Evolutionary conservation across 2,797 vertebrate genomes (phyloP).

Genomic region (Arctocebus calabarensis): DNA sequence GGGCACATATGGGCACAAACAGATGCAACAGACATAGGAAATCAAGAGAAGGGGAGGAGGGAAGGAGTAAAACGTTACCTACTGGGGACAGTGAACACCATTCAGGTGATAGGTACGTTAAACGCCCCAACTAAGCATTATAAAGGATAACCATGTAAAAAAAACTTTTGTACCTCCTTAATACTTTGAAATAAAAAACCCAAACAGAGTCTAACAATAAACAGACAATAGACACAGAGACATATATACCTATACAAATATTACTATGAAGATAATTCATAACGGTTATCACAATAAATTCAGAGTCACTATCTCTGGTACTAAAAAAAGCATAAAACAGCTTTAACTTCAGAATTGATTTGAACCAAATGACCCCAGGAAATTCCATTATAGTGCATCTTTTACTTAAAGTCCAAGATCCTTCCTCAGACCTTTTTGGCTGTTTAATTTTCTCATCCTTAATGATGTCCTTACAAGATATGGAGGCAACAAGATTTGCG

Average conservation of each 20-base stretch:
- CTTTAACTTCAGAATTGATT: conserved; percentile 43
- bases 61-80: too few species aligned
- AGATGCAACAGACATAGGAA: too few species aligned
- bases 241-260: neutral
- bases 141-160: too few species aligned
- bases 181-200: too few species aligned
- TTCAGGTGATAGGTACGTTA: too few species aligned
- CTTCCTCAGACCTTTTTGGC: neutral
- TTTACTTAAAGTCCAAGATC: conserved; percentile 10
- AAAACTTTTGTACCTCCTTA: too few species aligned
- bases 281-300: neutral
- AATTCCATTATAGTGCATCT: neutral
- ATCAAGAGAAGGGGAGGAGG: too few species aligned
- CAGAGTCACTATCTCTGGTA: neutral
- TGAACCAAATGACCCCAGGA: neutral
- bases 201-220: neutral
- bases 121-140: too few species aligned
- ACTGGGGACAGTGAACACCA: too few species aligned
- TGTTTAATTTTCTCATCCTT: conserved; percentile 49
- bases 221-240: neutral
- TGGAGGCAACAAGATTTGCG: neutral
- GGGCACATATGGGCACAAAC: too few species aligned
- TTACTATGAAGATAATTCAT: neutral
- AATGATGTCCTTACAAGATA: neutral
- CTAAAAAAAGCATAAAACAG: conserved; percentile 4